Conservation (phyloP, 2,113 vertebrate species). For the Phyllostomus hastatus region DNA sequence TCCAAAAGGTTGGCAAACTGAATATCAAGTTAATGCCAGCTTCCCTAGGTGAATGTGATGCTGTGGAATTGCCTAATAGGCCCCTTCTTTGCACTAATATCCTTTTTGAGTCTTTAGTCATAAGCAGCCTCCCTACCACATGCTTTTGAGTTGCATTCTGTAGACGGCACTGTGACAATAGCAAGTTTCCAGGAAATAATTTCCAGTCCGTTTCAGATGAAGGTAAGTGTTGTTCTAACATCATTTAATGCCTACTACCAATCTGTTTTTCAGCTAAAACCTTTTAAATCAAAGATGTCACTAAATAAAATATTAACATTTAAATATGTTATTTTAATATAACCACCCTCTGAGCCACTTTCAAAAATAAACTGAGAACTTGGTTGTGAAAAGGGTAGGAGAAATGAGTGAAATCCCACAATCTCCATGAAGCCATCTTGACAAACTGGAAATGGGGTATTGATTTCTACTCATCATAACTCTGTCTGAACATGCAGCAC, state of each 20-base stretch:
- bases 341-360: constrained; percentile 1
- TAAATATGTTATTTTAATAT: not conserved
- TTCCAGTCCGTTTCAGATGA: not conserved
- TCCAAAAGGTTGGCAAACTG: not conserved
- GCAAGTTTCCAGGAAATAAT: not conserved
- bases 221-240: not conserved
- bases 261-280: constrained; percentile 19
- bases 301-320: constrained; percentile 20
- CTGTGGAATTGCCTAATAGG: not conserved
- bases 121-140: not conserved
- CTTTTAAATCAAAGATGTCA: constrained; percentile 11
- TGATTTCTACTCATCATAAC: not conserved
- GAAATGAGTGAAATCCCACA: not conserved
- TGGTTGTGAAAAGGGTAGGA: not conserved
- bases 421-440: not conserved
- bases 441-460: not conserved
- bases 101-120: not conserved
- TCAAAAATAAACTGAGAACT: constrained; percentile 38
- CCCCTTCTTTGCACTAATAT: not conserved
- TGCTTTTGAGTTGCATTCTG: not conserved
- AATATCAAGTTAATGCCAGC: not conserved
- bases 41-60: too few species aligned
- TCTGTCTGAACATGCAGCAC: not conserved
- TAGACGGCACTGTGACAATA: not conserved
- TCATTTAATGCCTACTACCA: not conserved